Percentiles rank a stretch among this genome's conserved stretches.
Conservation (phyloP, 2,797 vertebrate species). For the Hipposideros larvatus region DNA sequence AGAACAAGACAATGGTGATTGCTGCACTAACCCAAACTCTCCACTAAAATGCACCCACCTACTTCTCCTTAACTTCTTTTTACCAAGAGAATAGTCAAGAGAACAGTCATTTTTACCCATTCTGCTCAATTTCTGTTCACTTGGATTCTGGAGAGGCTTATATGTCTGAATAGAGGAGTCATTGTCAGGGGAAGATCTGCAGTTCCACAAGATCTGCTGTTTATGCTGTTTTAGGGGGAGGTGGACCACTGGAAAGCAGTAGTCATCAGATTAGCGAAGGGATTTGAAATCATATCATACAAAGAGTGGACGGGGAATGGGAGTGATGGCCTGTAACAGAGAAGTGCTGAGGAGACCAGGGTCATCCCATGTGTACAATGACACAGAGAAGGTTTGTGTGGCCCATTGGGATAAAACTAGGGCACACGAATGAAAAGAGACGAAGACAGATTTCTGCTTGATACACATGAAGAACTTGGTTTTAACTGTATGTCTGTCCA, state of each 20-base stretch:
- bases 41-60: not conserved
- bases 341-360: not conserved
- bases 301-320: not conserved
- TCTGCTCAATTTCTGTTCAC: not conserved
- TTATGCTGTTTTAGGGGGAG: not conserved
- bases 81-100: not conserved
- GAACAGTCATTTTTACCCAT: not conserved
- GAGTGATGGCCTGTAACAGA: not conserved
- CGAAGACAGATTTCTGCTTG: not conserved
- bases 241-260: not conserved
- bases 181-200: not conserved
- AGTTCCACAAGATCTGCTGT: not conserved
- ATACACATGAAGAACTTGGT: not conserved
- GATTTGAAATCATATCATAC: not conserved
- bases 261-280: rapidly evolving
- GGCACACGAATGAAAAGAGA: not conserved
- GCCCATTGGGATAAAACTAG: not conserved
- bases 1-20: not conserved
- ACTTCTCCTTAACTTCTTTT: not conserved
- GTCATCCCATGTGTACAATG: too few relatives aligned
- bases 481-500: not conserved
- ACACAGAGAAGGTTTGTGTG: not conserved
- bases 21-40: not conserved
- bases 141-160: not conserved
- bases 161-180: not conserved